A percentile compares a stretch with the other conserved stretches of the same genome.
These are phyloP conservation scores for Pheosia tremula DNA, from an alignment of 2,888 invertebrate genomes.

Conservation along the genomic window DNA sequence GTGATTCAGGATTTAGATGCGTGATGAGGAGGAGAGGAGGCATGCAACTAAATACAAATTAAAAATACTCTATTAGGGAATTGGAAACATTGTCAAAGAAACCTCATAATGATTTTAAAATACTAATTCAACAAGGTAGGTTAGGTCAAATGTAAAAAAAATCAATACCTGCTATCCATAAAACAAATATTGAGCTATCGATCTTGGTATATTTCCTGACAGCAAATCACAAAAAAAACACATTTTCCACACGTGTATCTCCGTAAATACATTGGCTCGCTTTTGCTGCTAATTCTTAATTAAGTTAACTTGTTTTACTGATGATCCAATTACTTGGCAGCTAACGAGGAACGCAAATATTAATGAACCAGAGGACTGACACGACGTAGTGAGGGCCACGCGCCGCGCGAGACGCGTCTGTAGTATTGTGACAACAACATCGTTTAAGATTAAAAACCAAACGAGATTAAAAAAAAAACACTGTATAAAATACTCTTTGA, in stretches of 20 bases:
- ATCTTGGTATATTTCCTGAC: neutral
- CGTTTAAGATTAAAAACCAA: neutral
- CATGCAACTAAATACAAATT: too few species aligned
- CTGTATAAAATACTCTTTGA: too few species aligned
- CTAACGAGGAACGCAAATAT: conserved; percentile 48
- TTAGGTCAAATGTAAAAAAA: too few species aligned
- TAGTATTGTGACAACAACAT: neutral
- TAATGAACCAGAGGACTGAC: conserved; percentile 36
- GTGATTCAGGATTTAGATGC: too few species aligned
- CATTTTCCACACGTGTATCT: neutral
- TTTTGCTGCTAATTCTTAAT: conserved; percentile 35
- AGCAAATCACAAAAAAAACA: neutral
- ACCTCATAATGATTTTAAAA: too few species aligned
- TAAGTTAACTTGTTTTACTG: conserved; percentile 41
- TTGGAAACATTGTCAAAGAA: too few species aligned
- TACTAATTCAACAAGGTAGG: too few species aligned
- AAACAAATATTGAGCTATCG: too few species aligned
- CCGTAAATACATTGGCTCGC: neutral
- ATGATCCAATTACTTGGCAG: conserved; percentile 44
- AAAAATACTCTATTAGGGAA: too few species aligned
- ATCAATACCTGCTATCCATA: too few species aligned
- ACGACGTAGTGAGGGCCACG: neutral
- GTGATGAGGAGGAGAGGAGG: too few species aligned
- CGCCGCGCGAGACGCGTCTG: neutral
- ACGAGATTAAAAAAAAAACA: too few species aligned